Evolutionary conservation across 92 coral and sea anemone species (phyloP), one percentile per base, ranked within the genome.

Genomic region (Umimayanthus kanabou): DNA sequence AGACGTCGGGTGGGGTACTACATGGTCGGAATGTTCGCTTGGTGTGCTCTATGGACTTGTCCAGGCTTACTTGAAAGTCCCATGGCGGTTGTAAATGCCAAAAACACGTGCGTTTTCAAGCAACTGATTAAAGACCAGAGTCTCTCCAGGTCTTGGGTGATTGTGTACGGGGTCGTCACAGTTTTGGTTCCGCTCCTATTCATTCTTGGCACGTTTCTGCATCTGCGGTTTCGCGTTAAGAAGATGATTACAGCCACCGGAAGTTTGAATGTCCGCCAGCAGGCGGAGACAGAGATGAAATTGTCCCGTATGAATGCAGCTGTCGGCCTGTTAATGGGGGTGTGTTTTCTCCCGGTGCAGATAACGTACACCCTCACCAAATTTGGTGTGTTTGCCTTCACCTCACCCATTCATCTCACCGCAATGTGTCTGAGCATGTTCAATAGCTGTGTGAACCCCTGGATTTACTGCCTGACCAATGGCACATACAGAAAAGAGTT

Each of bases 391-490:
- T 58, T 58, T 18, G 4, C 85, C 16, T 61, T 81, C 22, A 64
- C 25, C 33, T 81, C 85, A 2, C 85, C 85, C 20, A 39, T 39
- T 29, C 23, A 57, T 30, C 53, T 61, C 37, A 8, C 26, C 11
- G 25, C 75, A 26, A 25, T 66, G 37, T 81, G 85, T 61, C 85
- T 81, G 25, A 57, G 73, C 69, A 81, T 81, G 85, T 18, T 81
- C 58, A 81, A 81, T 40, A 81, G 75, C 85, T 81, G 85, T 57
- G 69, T 81, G 22, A 64, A 81, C 23, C 85, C 75, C 29, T 81
- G 85, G 85, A 81, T 81, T 25, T 81, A 81, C 40, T 81, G 85
- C 73, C 18, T 61, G 18, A 81, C 85, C 33, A 81, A 30, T 37
- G 50, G 74, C 50, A 81, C 85, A 0, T 64, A 64, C 74, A 81